A percentile compares a stretch with the other conserved stretches of the same genome.
Evolutionary conservation across 2,888 invertebrate genomes (phyloP).

Genomic region (Enoplolaimus lenunculus): DNA sequence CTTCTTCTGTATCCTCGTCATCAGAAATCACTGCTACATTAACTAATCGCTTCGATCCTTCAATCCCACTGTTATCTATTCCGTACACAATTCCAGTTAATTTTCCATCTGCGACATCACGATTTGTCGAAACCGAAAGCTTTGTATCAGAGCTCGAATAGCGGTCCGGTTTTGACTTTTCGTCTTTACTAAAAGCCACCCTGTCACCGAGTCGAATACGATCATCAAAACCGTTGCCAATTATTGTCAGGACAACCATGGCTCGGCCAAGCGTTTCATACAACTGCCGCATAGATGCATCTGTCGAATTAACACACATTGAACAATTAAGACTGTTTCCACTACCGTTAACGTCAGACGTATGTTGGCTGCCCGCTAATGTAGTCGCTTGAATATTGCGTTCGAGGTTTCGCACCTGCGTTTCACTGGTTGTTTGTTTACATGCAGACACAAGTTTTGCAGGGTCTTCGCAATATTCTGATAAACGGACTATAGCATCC

Average conservation of each 20-base stretch:
- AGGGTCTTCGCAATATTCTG: background rate
- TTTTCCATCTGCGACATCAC: no score
- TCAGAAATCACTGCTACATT: no score
- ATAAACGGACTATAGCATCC: background rate
- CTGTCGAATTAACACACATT: background rate
- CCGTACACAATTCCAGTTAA: no score
- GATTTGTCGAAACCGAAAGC: no score
- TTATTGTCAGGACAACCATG: background rate
- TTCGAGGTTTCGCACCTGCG: no score
- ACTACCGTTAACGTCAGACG: background rate
- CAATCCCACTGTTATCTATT: no score
- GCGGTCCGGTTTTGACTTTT: background rate
- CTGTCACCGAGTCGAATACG: background rate
- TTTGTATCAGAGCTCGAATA: background rate
- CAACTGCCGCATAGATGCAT: no score
- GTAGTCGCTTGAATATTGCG: background rate
- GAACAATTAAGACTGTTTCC: background rate
- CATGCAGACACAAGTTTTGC: background rate
- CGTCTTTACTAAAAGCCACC: background rate
- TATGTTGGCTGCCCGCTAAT: background rate
- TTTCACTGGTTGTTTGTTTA: no score
- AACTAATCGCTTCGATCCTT: no score
- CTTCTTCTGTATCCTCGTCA: no score
- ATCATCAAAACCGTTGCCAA: background rate
- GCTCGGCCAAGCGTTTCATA: background rate